Evolutionary conservation across 1,140 invertebrate genomes (phyloP).

Genomic region (Drosophila obscura): DNA sequence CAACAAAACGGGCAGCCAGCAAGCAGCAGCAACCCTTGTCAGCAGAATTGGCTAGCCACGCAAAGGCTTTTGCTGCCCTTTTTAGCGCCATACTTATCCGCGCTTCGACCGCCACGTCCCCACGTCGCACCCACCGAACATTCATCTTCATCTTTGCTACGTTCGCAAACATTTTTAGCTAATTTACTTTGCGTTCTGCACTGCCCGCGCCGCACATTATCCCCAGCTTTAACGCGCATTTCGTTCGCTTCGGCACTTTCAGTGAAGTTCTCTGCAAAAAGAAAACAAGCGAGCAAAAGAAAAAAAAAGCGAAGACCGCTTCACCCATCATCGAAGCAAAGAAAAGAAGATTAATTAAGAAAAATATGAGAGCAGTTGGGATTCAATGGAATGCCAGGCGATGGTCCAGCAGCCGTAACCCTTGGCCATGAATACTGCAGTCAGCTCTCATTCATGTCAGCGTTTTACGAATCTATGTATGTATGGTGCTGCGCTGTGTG

Average conservation of each 20-base stretch:
- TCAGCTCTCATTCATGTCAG: constrained; percentile 25
- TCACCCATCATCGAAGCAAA: constrained; percentile 39
- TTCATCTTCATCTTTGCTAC: constrained; percentile 54
- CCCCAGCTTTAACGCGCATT: constrained; percentile 32
- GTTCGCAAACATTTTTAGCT: constrained; percentile 57
- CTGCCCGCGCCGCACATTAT: not conserved
- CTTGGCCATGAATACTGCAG: constrained; percentile 19
- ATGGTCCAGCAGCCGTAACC: not conserved
- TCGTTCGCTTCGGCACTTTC: constrained; percentile 47
- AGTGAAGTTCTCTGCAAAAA: constrained; percentile 33
- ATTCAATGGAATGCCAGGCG: constrained; percentile 53
- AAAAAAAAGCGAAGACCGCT: constrained; percentile 14
- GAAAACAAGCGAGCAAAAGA: too few relatives aligned
- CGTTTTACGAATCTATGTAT: not conserved
- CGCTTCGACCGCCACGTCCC: not conserved
- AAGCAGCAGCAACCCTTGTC: constrained; percentile 11
- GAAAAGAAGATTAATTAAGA: constrained; percentile 76
- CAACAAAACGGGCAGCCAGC: too few relatives aligned
- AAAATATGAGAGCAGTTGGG: constrained; percentile 71
- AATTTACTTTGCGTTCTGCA: constrained; percentile 43
- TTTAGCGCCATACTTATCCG: constrained; percentile 32
- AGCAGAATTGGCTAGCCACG: too few relatives aligned
- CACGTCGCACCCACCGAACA: constrained; percentile 18
- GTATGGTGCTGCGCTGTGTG: constrained; percentile 17
- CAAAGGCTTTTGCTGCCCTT: constrained; percentile 22